Conservation (phyloP, 2,888 invertebrate genomes). For the Thera obeliscata region DNA sequence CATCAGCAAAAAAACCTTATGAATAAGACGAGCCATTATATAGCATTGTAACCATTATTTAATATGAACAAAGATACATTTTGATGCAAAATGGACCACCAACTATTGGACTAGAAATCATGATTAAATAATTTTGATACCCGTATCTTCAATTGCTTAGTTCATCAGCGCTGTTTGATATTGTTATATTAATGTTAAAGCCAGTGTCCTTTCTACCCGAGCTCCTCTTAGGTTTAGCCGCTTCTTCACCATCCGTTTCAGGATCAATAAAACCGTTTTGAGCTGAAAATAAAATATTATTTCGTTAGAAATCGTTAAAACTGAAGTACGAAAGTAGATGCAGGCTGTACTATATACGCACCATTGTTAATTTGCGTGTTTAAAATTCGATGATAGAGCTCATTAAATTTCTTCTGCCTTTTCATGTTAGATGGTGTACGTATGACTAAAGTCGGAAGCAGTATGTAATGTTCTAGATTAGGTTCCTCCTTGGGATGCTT, state of each 20-base stretch:
- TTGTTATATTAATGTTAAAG: conserved; percentile 66
- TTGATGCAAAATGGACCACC: conserved; percentile 18
- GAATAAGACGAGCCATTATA: not conserved
- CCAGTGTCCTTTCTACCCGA: conserved; percentile 64
- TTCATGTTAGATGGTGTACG: conserved; percentile 76
- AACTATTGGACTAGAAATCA: conserved; percentile 12
- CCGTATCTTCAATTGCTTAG: conserved; percentile 26
- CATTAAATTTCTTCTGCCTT: conserved; percentile 76
- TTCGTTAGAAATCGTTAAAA: not conserved
- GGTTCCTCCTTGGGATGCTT: conserved; percentile 63
- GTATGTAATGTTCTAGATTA: conserved; percentile 72
- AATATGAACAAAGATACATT: conserved; percentile 18
- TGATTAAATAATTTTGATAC: conserved; percentile 13
- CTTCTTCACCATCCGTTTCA: conserved; percentile 15
- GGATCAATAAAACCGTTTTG: conserved; percentile 38
- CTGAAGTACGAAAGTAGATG: not conserved
- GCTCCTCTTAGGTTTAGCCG: conserved; percentile 20
- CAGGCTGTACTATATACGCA: conserved; percentile 34
- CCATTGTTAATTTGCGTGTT: conserved; percentile 65
- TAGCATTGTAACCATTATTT: conserved; percentile 1
- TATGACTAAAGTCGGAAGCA: conserved; percentile 74
- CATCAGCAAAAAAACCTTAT: not conserved
- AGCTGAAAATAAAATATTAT: conserved; percentile 48
- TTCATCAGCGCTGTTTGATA: conserved; percentile 39
- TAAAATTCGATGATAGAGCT: conserved; percentile 74